Percentiles rank a stretch among this genome's conserved stretches.
Evolutionary conservation across 1,140 invertebrate genomes (phyloP).

Genomic region (Grapholita molesta): DNA sequence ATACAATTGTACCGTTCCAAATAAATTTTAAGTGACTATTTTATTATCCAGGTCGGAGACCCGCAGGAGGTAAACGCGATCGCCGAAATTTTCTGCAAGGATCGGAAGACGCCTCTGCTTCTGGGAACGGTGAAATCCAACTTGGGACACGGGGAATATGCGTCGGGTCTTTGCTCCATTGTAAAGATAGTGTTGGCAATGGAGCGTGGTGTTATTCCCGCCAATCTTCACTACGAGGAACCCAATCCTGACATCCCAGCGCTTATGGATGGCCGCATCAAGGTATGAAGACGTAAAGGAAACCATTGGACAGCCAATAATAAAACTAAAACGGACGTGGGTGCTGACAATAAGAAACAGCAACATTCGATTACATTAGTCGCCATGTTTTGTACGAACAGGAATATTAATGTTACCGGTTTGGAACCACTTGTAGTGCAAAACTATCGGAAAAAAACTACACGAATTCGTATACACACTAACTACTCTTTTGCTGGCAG

Average conservation of each 20-base stretch:
- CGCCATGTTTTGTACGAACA: too few species aligned
- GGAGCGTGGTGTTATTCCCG: slow-evolving; percentile 91
- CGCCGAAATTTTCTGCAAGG: slow-evolving; percentile 93
- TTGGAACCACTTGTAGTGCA: too few species aligned
- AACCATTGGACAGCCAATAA: too few species aligned
- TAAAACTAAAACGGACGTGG: too few species aligned
- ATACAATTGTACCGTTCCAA: background rate
- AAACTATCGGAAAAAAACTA: too few species aligned
- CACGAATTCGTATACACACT: too few species aligned
- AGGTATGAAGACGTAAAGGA: too few species aligned
- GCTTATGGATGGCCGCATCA: slow-evolving; percentile 89
- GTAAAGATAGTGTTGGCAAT: slow-evolving; percentile 95
- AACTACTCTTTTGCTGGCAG: too few species aligned
- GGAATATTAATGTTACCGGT: too few species aligned
- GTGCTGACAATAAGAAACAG: too few species aligned
- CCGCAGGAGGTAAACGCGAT: slow-evolving; percentile 98
- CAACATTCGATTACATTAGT: too few species aligned
- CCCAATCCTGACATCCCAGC: slow-evolving; percentile 95
- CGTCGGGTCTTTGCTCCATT: slow-evolving; percentile 93
- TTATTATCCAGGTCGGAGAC: slow-evolving; percentile 84
- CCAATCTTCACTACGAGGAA: slow-evolving; percentile 92
- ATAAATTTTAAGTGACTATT: background rate
- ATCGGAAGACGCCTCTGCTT: slow-evolving; percentile 87
- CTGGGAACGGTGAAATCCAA: slow-evolving; percentile 98
- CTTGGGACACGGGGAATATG: slow-evolving; percentile 98